These are phyloP conservation scores for Gymnoscopelus braueri DNA, from an alignment of 2,797 vertebrate species.

Conservation along the genomic window DNA sequence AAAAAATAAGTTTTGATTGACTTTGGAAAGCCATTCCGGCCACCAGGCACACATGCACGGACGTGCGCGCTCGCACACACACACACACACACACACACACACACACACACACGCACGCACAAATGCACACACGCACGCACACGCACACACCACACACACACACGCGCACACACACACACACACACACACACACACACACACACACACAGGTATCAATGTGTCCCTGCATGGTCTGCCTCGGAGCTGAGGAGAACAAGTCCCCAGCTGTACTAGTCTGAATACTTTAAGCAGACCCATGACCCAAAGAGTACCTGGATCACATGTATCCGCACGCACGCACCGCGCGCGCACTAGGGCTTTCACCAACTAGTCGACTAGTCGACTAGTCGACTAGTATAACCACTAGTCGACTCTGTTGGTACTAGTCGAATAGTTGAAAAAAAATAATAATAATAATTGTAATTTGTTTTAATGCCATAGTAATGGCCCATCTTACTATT, in stretches of 20 bases:
- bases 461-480: too few relatives aligned
- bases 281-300: constrained; percentile 58
- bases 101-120: background rate
- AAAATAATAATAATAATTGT: too few relatives aligned
- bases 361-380: too few relatives aligned
- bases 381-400: too few relatives aligned
- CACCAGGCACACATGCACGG: constrained; percentile 28
- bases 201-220: constrained; percentile 46
- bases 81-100: too few relatives aligned
- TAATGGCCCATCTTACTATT: too few relatives aligned
- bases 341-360: too few relatives aligned
- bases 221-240: constrained; percentile 40
- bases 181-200: background rate
- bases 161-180: background rate
- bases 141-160: background rate
- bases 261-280: constrained; percentile 71
- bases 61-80: too few relatives aligned
- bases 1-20: constrained; percentile 75
- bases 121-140: too few relatives aligned
- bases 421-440: too few relatives aligned
- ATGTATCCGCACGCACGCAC: constrained; percentile 10
- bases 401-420: too few relatives aligned
- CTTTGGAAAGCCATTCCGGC: constrained; percentile 62
- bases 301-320: constrained; percentile 38
- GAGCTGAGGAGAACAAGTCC: constrained; percentile 30